Base-by-base conservation (phyloP, 2,888 invertebrate genomes). In the Stenichneumon culpator region DNA sequence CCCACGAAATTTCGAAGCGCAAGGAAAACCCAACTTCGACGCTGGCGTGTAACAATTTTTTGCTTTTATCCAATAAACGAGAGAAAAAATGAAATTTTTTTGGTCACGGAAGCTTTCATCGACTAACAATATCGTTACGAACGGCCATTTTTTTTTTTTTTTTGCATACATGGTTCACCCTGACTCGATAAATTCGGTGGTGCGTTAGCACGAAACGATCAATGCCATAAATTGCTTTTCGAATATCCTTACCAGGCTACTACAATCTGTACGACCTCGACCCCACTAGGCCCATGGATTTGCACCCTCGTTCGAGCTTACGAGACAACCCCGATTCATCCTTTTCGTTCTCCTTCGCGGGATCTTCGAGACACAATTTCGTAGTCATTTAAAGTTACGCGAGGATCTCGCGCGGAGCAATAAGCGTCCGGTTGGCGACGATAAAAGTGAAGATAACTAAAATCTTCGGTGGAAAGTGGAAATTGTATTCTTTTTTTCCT, bases 181-280 rank as follows among this genome's bases (percentile, higher is more conserved):
- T 39, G 63, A 52, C 68, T 60, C 83, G 67, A 85, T 87, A 87
- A 90, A 89, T 89, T 88, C 87, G 84, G 89, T 89, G 87, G 86
- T 80, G 72, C 80, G 74, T 39, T 39, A 22, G 54, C 16, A 39
- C 57, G 25, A 1, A 14, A 22, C 85, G 87, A 89, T 89, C 87
- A 87, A 87, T 86, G 86, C n/a, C 86, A 86, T 88, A 90, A 90
- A 88, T 89, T 88, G 86, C 87, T 25, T 91, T 87, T 88, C 80
- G 74, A 77, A 63, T 79, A 81, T 84, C 86, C 82, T 82, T 84
- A 80, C 85, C 16, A 6, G 32, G 28, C 28, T 60, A 2, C 11
- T 60, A 28, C 28, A 60, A 60, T 28, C 5, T 5, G 60, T 60
- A 5, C 22, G 3, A 16, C 28, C 6, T 28, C 60, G 28, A 14